Conservation (phyloP, 2,888 invertebrate species). For the Hyalella azteca region DNA sequence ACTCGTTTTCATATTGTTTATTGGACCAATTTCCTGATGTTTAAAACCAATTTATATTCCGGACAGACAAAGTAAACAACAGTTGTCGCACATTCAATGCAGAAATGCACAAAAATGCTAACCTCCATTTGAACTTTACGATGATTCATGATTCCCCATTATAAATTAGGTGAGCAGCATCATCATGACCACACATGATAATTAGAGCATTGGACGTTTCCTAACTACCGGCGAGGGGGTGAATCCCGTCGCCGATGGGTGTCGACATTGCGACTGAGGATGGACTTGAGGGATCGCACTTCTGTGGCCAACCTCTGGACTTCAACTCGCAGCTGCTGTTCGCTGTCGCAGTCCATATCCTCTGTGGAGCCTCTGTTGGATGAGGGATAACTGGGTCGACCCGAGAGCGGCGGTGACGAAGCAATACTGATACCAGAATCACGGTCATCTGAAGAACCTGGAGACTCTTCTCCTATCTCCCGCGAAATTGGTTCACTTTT, state of each 20-base stretch:
- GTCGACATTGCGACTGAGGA: conserved; percentile 60
- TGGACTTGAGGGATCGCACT: conserved; percentile 81
- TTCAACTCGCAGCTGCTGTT: conserved; percentile 68
- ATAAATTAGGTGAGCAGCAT: too few species aligned
- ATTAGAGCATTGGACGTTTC: too few species aligned
- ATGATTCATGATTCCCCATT: too few species aligned
- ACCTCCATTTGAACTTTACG: too few species aligned
- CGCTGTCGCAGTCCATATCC: conserved; percentile 49
- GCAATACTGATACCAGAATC: conserved; percentile 81
- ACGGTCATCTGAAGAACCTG: conserved; percentile 84
- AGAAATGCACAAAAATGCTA: too few species aligned
- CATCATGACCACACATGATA: too few species aligned
- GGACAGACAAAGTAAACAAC: too few species aligned
- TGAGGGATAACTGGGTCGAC: neutral
- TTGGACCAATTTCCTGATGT: too few species aligned
- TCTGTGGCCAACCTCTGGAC: conserved; percentile 87
- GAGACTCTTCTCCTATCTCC: conserved; percentile 60
- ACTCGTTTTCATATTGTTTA: too few species aligned
- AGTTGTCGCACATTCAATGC: too few species aligned
- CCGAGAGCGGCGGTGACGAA: conserved; percentile 31
- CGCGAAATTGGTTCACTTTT: conserved; percentile 51
- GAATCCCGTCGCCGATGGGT: conserved; percentile 42
- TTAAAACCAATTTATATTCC: too few species aligned
- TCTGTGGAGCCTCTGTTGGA: conserved; percentile 35
- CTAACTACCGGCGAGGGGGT: conserved; percentile 51